Base-by-base conservation (phyloP, 1,140 invertebrate species). In the Drosophila varians region DNA sequence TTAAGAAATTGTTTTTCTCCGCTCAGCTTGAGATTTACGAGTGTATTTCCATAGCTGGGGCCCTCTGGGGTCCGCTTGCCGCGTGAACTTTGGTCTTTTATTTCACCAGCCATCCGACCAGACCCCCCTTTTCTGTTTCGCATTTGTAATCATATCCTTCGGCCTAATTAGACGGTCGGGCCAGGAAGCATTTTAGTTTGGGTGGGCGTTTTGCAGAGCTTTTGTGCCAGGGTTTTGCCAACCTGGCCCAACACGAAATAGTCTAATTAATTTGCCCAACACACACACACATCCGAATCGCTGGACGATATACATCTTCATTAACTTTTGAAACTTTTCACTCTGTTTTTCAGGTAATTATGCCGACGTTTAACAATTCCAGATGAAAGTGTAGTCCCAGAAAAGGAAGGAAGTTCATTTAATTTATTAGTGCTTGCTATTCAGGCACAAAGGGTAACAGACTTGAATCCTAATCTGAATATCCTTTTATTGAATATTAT, bases 341-440 rank as follows among this genome's bases (percentile, higher is more conserved):
- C 38, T 82, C 69, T 74, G n/a, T 52, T 51, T 86, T 77, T 14
- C 72, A 86, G 80, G 80, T 84, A 84, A 84, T 46, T 84, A 86
- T 79, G 31, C 60, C 23, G 31, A 28, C 12, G 36, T 45, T 16
- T 19, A 48, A 68, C 49, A 34, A 56, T 55, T 25, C 38, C 11
- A 3, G 4, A 12, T 5, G 28, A 53, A 34, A 26, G 26, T 48
- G 23, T 28, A 23, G 19, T 18, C 16, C 19, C 18, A 40, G 21
- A n/a, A 21, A 21, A 21, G 21, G 21, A 9, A 16, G 49, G 14
- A 69, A 47, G 54, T 69, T 45, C 14, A 45, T 53, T 66, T 26
- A 36, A 53, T 66, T 64, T 28, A 65, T 62, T 64, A 64, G 36
- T 4, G 28, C 43, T 48, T 36, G 34, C 43, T 25, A 36, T 11